phyloP scores from a whole-genome alignment of 2,113 vertebrate genomes.

The Raphicerus campestris region DNA sequence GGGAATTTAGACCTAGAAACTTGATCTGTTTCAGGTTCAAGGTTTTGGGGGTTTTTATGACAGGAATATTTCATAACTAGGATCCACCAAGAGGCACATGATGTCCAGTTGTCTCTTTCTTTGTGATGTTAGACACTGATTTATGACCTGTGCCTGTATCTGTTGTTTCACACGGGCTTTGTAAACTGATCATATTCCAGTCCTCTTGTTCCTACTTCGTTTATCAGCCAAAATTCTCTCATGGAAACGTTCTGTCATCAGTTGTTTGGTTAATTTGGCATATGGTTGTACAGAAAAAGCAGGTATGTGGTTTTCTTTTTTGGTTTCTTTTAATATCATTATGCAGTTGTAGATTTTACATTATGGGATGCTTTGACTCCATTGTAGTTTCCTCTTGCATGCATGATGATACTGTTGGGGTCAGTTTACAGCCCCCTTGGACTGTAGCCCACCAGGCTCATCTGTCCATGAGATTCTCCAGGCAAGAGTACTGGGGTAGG shows the following conservation, averaged over 20 bases:
- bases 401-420: not conserved
- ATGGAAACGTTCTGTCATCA: not conserved
- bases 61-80: not conserved
- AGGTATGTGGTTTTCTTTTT: not conserved
- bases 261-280: not conserved
- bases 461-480: not conserved
- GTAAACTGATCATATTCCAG: not conserved
- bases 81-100: not conserved
- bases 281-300: not conserved
- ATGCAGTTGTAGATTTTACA: not conserved
- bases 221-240: not conserved
- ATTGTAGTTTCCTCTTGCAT: not conserved
- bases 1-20: not conserved
- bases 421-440: not conserved
- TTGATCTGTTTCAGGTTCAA: not conserved
- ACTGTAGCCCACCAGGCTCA: not conserved
- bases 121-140: not conserved
- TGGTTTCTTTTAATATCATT: not conserved
- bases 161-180: not conserved
- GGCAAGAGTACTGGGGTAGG: not conserved
- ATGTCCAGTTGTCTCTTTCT: not conserved
- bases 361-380: not conserved
- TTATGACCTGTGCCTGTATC: not conserved
- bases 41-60: too few species aligned
- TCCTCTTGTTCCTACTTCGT: not conserved